Base-by-base conservation (phyloP, 92 coral and sea anemone species). In the Zoanthus solanderi region DNA sequence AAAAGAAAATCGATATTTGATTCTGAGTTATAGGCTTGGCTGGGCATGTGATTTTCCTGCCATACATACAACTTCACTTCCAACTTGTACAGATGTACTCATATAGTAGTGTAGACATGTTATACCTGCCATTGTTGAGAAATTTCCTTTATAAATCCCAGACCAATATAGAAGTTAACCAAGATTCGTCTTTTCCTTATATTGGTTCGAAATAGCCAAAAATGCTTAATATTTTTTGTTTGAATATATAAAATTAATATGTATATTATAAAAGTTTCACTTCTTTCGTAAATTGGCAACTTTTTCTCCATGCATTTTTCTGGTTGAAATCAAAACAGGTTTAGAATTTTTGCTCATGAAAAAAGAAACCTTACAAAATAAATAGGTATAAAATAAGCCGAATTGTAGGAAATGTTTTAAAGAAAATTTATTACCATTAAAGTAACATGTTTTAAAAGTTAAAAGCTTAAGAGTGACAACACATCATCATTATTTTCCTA, bases 21-120 rank as follows among this genome's bases (percentile, higher is more conserved):
- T 46, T 46, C 47, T 47, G 23, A 45, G 75, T 37, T 66, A 15
- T n/a, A 68, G 46, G 85, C 75, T 47, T 81, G 85, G 45, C 18
- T 81, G 85, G 56, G 47, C 85, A 65, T 63, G 75, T 68, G 28
- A 81, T 81, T 81, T 81, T 81, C 74, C 75, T 75, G 85, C 75
- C 85, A 67, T 47, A 67, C 7, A 65, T 69, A 34, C 57, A 63
- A 81, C 44, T 65, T 1, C 63, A 14, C 50, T 12, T 45, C 45
- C 18, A 18, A 42, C 50, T 17, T 48, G n/a, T 5, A 47, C 76
- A 58, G 13, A 37, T 37, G 4, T 37, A 37, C 42, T 37, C 42
- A 58, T 61, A 37, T 44, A 54, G 37, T 34, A 42, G 54, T 16
- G 73, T 47, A 18, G 30, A 45, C 23, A 65, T 7, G 54, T 4